phyloP scores from a whole-genome alignment of 2,797 vertebrate species.

The Crocidura indochinensis region DNA sequence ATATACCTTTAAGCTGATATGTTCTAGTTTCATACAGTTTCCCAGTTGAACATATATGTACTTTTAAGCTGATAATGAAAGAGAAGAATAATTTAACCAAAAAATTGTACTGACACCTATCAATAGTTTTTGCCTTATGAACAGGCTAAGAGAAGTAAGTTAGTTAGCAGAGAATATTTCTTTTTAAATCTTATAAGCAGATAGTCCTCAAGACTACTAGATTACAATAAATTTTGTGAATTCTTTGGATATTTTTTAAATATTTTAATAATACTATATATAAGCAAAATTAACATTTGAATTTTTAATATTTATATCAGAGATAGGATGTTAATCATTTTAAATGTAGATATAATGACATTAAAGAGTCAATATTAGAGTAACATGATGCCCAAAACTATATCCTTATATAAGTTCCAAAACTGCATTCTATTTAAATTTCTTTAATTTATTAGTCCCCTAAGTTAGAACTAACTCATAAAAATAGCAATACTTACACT shows the following conservation, averaged over 20 bases:
- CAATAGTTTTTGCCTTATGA: background rate
- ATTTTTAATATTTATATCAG: background rate
- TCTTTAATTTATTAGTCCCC: slow-evolving; percentile 26
- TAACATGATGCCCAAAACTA: background rate
- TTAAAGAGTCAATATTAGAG: background rate
- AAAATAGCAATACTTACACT: background rate
- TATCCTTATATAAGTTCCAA: background rate
- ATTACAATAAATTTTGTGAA: background rate
- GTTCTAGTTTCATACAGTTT: background rate
- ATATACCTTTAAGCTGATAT: background rate
- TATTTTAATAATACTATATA: background rate
- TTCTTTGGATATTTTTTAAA: background rate
- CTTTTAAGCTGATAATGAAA: background rate
- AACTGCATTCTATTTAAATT: background rate
- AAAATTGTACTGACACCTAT: background rate
- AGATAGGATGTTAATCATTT: background rate
- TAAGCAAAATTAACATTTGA: background rate
- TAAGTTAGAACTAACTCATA: slow-evolving; percentile 73
- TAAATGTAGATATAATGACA: background rate
- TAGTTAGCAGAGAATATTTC: background rate
- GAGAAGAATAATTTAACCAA: background rate
- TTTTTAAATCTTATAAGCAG: slow-evolving; percentile 14
- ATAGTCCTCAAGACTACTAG: background rate
- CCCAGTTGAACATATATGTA: background rate
- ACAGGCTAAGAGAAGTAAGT: background rate